Evolutionary conservation across 2,113 vertebrate genomes (phyloP).

Genomic region (Lontra canadensis): DNA sequence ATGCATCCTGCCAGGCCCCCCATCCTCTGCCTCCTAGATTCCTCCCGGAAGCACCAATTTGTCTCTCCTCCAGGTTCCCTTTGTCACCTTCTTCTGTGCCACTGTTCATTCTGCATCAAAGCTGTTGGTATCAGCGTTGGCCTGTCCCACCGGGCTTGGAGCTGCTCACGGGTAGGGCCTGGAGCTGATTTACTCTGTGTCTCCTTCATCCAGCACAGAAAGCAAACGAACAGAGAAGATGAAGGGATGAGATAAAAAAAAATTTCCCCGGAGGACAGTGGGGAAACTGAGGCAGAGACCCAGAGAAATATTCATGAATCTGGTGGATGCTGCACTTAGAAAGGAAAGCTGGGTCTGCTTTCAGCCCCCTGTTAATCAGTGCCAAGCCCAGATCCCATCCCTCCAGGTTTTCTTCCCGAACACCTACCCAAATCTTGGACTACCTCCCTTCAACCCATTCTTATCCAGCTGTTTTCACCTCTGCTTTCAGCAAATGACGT

Average conservation of each 20-base stretch:
- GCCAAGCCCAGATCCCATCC: neutral
- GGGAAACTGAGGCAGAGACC: conserved; percentile 31
- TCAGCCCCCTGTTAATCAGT: neutral
- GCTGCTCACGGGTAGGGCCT: neutral
- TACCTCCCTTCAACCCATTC: neutral
- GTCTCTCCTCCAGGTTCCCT: neutral
- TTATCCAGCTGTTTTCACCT: neutral
- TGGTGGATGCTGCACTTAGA: neutral
- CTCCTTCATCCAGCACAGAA: neutral
- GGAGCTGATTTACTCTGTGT: neutral
- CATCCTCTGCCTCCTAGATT: neutral
- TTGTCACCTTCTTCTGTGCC: too few relatives aligned
- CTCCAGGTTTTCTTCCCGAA: neutral
- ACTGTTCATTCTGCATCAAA: neutral
- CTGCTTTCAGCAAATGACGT: neutral
- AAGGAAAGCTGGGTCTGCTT: neutral
- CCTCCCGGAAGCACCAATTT: neutral
- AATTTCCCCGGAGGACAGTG: neutral
- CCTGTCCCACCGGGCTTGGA: neutral
- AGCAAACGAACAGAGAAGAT: neutral
- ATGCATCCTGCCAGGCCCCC: neutral
- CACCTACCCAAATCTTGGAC: neutral
- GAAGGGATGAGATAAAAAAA: neutral
- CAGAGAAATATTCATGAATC: neutral
- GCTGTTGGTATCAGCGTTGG: neutral